phyloP scores from a whole-genome alignment of 2,797 vertebrate species.

The Hemibagrus guttatus region DNA sequence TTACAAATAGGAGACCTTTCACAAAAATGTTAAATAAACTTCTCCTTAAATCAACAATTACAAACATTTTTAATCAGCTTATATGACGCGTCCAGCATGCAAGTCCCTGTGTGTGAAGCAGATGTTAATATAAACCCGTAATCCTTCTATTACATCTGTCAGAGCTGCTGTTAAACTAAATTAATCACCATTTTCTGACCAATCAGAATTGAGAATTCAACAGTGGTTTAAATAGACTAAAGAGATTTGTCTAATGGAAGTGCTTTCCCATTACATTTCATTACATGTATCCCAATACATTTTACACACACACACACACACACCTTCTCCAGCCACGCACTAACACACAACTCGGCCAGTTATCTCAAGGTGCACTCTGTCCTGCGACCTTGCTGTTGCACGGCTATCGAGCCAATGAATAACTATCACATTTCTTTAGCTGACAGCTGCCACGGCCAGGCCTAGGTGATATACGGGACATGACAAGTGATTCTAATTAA shows the following conservation, averaged over 20 bases:
- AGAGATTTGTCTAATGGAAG: not conserved
- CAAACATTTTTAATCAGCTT: not conserved
- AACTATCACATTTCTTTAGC: conserved; percentile 83
- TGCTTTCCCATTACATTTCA: not conserved
- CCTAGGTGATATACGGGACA: conserved; percentile 84
- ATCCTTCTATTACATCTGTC: not conserved
- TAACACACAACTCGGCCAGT: conserved; percentile 66
- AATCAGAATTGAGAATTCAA: conserved; percentile 13
- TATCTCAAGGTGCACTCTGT: conserved; percentile 76
- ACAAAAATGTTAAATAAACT: not conserved
- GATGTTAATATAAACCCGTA: not conserved
- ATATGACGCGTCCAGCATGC: not conserved
- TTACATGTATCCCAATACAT: conserved; percentile 15
- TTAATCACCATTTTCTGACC: not conserved
- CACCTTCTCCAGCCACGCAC: conserved; percentile 50
- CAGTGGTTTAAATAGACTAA: not conserved
- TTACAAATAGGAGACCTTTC: not conserved
- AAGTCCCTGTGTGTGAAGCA: not conserved
- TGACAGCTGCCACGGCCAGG: conserved; percentile 83
- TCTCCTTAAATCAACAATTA: not conserved
- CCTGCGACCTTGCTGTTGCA: conserved; percentile 80
- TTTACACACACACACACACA: conserved; percentile 29
- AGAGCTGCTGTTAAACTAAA: not conserved
- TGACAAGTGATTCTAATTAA: conserved; percentile 87
- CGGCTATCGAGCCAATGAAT: conserved; percentile 77